These are phyloP conservation scores for Terrapene triunguis DNA, from an alignment of 2,113 vertebrate genomes.

Conservation along the genomic window DNA sequence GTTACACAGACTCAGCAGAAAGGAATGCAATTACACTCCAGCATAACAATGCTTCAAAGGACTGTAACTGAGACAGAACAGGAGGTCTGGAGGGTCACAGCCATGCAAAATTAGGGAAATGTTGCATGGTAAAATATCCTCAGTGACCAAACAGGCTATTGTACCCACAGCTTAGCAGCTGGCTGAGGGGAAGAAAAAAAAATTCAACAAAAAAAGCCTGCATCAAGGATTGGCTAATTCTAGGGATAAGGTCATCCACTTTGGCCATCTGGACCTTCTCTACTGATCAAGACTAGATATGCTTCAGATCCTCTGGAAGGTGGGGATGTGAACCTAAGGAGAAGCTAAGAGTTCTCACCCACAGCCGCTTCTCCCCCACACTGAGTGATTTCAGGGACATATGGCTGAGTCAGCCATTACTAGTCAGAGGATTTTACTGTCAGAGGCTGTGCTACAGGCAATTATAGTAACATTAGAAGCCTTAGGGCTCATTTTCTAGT, in stretches of 20 bases:
- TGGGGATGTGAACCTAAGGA: too few relatives aligned
- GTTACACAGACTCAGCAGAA: conserved; percentile 63
- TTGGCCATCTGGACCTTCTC: neutral
- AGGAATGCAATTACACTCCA: conserved; percentile 56
- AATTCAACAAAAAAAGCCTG: neutral
- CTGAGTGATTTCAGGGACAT: neutral
- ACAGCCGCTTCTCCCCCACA: neutral
- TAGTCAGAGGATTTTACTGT: neutral
- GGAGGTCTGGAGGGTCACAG: neutral
- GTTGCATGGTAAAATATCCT: neutral
- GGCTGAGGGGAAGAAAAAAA: neutral
- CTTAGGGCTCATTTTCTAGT: neutral
- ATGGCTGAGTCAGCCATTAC: neutral
- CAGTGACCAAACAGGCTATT: rapidly evolving
- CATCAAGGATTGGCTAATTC: neutral
- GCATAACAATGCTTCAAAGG: neutral
- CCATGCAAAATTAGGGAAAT: neutral
- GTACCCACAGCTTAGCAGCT: neutral
- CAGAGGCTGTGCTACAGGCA: neutral
- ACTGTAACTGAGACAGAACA: neutral
- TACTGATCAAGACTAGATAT: neutral
- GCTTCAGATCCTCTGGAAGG: too few relatives aligned
- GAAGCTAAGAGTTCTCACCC: neutral
- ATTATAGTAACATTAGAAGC: too few relatives aligned
- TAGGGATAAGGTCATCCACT: neutral